Evolutionary conservation across 2,797 vertebrate genomes (phyloP).

Genomic region (Eleutherodactylus coqui): DNA sequence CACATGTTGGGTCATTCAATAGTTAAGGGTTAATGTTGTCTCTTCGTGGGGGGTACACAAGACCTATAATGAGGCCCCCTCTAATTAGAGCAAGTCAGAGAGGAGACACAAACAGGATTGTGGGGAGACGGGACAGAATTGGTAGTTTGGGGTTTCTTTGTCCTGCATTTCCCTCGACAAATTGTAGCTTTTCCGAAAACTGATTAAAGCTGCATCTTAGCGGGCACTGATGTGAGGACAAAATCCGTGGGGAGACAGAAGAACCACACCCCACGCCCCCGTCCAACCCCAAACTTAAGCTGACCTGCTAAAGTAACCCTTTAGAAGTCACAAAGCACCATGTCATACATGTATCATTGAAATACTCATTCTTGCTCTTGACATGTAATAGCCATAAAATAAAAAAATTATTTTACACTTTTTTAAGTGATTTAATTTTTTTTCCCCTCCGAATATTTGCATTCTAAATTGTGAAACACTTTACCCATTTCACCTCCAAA

Average conservation of each 20-base stretch:
- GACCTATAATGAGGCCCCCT: constrained; percentile 59
- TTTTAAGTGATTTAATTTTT: no score
- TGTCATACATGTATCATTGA: neutral
- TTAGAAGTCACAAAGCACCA: neutral
- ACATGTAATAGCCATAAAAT: neutral
- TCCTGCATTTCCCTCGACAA: constrained; percentile 53
- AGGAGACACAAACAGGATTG: constrained; percentile 62
- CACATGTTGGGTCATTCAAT: neutral
- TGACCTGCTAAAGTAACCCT: constrained; percentile 48
- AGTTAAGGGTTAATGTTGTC: constrained; percentile 46
- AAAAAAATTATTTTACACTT: no score
- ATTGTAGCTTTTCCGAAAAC: constrained; percentile 56
- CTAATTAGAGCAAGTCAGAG: constrained; percentile 49
- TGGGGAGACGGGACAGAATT: constrained; percentile 62
- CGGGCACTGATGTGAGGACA: constrained; percentile 45
- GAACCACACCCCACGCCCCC: constrained; percentile 56
- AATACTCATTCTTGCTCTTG: neutral
- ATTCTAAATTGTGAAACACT: no score
- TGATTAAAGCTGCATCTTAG: constrained; percentile 62
- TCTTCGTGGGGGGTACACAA: constrained; percentile 50
- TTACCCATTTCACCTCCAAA: no score
- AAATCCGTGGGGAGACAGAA: constrained; percentile 25
- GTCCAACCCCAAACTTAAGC: constrained; percentile 41
- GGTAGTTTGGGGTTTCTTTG: constrained; percentile 62
- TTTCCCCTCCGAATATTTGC: no score